phyloP scores from a whole-genome alignment of 2,888 invertebrate genomes.

The Ornithoptera alexandrae region DNA sequence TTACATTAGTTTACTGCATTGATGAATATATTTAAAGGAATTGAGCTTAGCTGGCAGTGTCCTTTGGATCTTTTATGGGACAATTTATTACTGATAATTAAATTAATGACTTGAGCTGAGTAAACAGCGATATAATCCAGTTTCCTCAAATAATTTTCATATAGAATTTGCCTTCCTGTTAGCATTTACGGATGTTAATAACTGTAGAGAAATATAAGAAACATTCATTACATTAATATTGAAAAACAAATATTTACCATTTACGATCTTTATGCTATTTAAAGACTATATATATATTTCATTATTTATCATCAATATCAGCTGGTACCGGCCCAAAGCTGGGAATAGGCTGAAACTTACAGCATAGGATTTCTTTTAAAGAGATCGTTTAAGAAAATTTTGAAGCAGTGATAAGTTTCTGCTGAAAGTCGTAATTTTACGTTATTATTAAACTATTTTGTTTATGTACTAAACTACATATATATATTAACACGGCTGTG shows the following conservation, averaged over 20 bases:
- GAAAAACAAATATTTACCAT: not conserved
- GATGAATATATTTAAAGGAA: not conserved
- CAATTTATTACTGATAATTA: constrained; percentile 13
- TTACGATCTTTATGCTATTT: not conserved
- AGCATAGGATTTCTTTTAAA: too few relatives aligned
- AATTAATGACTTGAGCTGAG: constrained; percentile 5
- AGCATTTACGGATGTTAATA: not conserved
- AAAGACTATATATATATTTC: too few relatives aligned
- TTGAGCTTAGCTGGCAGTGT: constrained; percentile 9
- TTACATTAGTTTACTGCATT: not conserved
- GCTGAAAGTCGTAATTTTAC: too few relatives aligned
- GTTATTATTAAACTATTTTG: too few relatives aligned
- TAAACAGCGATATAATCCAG: constrained; percentile 3
- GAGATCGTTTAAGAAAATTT: too few relatives aligned
- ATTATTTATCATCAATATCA: too few relatives aligned
- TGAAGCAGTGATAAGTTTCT: too few relatives aligned
- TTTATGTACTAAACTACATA: too few relatives aligned
- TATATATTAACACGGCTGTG: too few relatives aligned
- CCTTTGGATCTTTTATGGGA: constrained; percentile 10
- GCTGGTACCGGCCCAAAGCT: too few relatives aligned
- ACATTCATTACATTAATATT: not conserved
- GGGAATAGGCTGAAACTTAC: too few relatives aligned
- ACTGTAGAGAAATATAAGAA: not conserved
- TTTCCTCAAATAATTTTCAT: not conserved
- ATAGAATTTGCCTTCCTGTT: not conserved